These are phyloP conservation scores for Pongo abelii DNA, from an alignment of 2,113 vertebrate genomes.

Conservation along the genomic window DNA sequence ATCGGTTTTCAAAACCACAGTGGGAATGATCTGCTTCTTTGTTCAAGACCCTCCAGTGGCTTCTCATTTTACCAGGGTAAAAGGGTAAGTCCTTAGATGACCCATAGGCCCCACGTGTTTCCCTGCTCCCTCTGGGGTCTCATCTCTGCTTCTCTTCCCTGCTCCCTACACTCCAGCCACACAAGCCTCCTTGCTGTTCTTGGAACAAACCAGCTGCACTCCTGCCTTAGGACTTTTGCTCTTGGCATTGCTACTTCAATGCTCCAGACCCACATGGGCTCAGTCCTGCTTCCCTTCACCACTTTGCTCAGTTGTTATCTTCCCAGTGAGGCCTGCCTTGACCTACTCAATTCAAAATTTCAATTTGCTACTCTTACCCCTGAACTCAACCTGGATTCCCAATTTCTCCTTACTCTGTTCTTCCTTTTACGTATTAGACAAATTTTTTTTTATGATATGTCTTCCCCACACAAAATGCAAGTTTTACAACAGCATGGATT, in stretches of 20 bases:
- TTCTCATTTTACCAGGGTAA: not conserved
- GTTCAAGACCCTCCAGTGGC: not conserved
- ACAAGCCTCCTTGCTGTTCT: not conserved
- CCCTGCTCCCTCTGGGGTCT: not conserved
- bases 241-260: not conserved
- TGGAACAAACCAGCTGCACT: not conserved
- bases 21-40: not conserved
- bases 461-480: not conserved
- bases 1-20: not conserved
- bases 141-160: not conserved
- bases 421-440: not conserved
- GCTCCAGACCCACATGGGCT: not conserved
- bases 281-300: not conserved
- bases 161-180: not conserved
- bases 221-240: not conserved
- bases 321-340: not conserved
- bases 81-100: not conserved
- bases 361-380: not conserved
- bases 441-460: not conserved
- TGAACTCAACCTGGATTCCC: not conserved
- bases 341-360: not conserved
- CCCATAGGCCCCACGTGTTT: rapidly evolving
- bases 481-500: not conserved
- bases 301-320: not conserved
- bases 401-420: not conserved